Conservation (phyloP, 2,113 vertebrate genomes). For the Procavia capensis region DNA sequence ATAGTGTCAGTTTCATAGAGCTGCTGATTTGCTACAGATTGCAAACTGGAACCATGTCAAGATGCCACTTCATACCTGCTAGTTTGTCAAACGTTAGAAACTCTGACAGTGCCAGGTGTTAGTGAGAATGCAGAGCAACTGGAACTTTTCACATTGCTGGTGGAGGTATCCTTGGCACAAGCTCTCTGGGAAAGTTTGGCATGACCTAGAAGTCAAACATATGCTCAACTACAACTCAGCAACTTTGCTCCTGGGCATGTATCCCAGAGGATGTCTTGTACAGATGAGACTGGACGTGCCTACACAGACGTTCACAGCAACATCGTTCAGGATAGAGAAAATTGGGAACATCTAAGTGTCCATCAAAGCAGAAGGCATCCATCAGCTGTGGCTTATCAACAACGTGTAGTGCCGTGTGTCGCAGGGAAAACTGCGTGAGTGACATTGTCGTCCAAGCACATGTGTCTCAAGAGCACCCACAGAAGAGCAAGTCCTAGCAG, state of each 20-base stretch:
- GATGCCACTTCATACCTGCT: background rate
- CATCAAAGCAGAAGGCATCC: accelerated
- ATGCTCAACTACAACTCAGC: no score
- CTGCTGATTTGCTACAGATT: background rate
- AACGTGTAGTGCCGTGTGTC: accelerated
- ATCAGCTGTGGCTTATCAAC: accelerated
- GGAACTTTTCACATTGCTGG: background rate
- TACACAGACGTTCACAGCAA: accelerated
- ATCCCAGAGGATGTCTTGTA: no score
- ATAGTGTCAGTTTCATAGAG: background rate
- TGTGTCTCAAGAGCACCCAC: background rate
- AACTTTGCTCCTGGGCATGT: accelerated
- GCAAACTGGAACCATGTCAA: background rate
- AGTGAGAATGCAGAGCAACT: background rate
- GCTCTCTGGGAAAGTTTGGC: background rate
- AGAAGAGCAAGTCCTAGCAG: background rate
- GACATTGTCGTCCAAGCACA: background rate
- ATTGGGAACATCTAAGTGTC: no score
- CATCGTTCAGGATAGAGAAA: background rate
- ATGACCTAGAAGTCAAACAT: accelerated
- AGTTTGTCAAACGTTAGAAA: background rate
- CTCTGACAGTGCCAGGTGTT: no score
- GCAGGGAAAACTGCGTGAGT: accelerated
- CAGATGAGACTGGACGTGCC: background rate
- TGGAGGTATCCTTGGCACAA: accelerated